phyloP scores from a whole-genome alignment of 2,797 vertebrate genomes.

The Rhodeus uyekii region DNA sequence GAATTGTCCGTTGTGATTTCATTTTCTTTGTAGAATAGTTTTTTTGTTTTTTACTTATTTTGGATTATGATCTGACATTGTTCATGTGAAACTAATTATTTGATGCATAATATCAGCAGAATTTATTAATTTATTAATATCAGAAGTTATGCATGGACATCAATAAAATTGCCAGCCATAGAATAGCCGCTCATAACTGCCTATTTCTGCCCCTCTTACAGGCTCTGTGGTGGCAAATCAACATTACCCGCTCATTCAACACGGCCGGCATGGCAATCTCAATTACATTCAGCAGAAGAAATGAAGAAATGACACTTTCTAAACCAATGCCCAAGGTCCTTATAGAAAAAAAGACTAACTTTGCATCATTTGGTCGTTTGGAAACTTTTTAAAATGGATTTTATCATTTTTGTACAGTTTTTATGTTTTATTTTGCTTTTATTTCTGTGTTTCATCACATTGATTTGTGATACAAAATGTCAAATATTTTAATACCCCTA shows the following conservation, averaged over 20 bases:
- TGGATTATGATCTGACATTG: not conserved
- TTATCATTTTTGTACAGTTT: constrained; percentile 99
- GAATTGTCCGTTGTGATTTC: not conserved
- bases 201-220: constrained; percentile 65
- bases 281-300: constrained; percentile 98
- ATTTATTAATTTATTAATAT: too few relatives aligned
- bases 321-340: constrained; percentile 71
- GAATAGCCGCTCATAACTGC: not conserved
- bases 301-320: constrained; percentile 76
- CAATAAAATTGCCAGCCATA: too few relatives aligned
- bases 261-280: constrained; percentile 88
- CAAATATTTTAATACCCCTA: constrained; percentile 99
- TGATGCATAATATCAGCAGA: too few relatives aligned
- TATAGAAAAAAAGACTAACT: constrained; percentile 76
- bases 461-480: constrained; percentile 97
- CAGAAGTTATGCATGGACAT: too few relatives aligned
- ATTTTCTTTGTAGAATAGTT: not conserved
- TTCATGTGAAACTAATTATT: not conserved
- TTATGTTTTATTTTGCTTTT: constrained; percentile 75
- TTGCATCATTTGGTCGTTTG: constrained; percentile 78
- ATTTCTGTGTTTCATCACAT: constrained; percentile 83
- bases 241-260: constrained; percentile 88
- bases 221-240: constrained; percentile 89
- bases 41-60: not conserved
- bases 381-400: constrained; percentile 88